Base-by-base conservation (phyloP, 2,888 invertebrate species). In the Sussaba pulchella region DNA sequence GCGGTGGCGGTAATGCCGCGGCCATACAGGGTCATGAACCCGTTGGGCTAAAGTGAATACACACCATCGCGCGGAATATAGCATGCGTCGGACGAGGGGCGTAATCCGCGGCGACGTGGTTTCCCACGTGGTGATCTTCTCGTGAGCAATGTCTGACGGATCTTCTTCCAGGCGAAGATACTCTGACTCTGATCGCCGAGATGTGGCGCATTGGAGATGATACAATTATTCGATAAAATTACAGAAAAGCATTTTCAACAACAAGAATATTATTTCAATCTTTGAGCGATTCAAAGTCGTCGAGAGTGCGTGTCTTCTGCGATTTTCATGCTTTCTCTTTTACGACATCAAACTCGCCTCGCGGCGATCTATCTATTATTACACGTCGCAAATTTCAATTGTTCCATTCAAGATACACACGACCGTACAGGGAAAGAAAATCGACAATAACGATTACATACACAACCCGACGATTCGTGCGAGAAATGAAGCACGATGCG, bases 101-200 rank as follows among this genome's bases (percentile, higher is more conserved):
- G 90, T 89, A 89, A 89, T 90, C 87, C 88, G 89, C 89, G 85
- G 88, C 87, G 88, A 90, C 88, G 88, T 88, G 86, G 83, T 85
- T 89, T 89, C 89, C 89, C 89, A 89, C 89, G 89, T 88, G 85
- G 85, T 86, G 86, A 86, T 83, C 85, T 87, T 86, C 83, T 45
- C 80, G 67, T 64, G 72, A 76, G 54, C 52, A 63, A 36, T 52
- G 43, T 63, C 17, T 5, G 57, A 39, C 10, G 17, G 14, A 24
- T n/a, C 57, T 19, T 43, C 17, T 12, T 70, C n/a, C 3, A 26
- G 9, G 21, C 17, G 10, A 31, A 26, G 43, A 43, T 19, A 57
- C 43, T 57, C 43, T 8, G 54, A 26, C 57, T 47, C 19, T 43
- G 26, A 45, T 70, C 57, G 21, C 14, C 21, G 26, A 8, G 26